Base-by-base conservation (phyloP, 2,888 invertebrate genomes). In the Apotomis capreana region DNA sequence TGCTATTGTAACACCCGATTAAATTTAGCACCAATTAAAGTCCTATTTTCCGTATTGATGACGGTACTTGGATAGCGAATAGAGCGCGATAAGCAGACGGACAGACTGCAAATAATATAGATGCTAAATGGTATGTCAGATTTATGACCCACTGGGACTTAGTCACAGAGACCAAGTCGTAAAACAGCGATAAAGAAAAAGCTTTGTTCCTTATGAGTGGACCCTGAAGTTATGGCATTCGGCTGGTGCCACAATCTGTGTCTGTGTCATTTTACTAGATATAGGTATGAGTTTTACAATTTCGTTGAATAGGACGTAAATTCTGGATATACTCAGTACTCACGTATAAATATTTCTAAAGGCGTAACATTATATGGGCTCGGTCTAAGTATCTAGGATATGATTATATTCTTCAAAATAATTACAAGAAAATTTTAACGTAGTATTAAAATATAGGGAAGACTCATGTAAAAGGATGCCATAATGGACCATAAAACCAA, bases 1-100 rank as follows among this genome's bases (percentile, higher is more conserved):
- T 40, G 46, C 67, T 67, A 61, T 67, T 70, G 67, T 70, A 51
- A 37, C 46, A 61, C 49, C 5, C 57, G 61, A 55, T 55, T 70
- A 61, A 67, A 71, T 71, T 67, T 71, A 71, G 61, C 57, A 72
- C 63, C 72, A 72, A 72, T 72, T 72, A 68, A 68, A 68, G 72
- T 68, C 72, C 54, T 58, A 72, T 68, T 72, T 65, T 58, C 51
- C 57, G 57, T 57, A 63, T 58, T 72, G 52, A 59, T 58, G 62
- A 67, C 37, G 55, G 36, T 13, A 49, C 61, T 68, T 62, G 36
- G 67, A 67, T 59, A 71, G 61, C 59, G n/a, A 5, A 55, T 57
- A 40, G 61, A 49, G 67, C 26, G 9, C 63, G 68, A 68, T 72
- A 68, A 68, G 71, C 44, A 63, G 68, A 68, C 59, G 62, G 68